phyloP scores from a whole-genome alignment of 2,888 invertebrate genomes.

The Neoascia interrupta region DNA sequence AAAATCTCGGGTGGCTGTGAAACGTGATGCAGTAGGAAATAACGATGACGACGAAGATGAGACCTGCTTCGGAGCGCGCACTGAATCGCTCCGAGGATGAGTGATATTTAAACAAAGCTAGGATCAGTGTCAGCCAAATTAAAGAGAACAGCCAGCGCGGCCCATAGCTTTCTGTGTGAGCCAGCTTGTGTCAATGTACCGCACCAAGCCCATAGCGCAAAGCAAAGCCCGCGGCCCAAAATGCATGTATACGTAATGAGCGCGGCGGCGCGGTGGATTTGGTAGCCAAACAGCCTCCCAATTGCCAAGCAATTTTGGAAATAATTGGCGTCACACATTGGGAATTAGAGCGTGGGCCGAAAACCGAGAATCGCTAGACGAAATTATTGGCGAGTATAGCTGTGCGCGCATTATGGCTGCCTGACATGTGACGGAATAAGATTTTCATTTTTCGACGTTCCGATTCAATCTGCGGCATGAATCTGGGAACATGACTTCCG shows the following conservation, averaged over 20 bases:
- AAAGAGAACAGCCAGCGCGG: constrained; percentile 37
- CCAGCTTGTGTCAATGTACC: too few species aligned
- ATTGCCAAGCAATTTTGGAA: constrained; percentile 66
- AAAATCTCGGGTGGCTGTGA: constrained; percentile 71
- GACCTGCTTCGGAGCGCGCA: constrained; percentile 61
- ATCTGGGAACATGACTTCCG: constrained; percentile 69
- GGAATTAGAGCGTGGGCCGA: constrained; percentile 69
- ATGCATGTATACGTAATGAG: too few species aligned
- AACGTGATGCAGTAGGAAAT: constrained; percentile 78
- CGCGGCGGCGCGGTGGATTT: too few species aligned
- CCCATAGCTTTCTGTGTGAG: too few species aligned
- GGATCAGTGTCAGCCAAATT: constrained; percentile 68
- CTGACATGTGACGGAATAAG: constrained; percentile 66
- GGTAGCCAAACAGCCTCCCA: constrained; percentile 30
- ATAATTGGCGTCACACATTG: constrained; percentile 70
- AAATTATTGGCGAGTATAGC: constrained; percentile 67
- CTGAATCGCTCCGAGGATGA: constrained; percentile 64
- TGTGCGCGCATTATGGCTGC: constrained; percentile 68
- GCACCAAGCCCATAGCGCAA: too few species aligned
- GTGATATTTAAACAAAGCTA: constrained; percentile 68
- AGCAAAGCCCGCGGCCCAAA: too few species aligned
- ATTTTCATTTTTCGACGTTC: constrained; percentile 51
- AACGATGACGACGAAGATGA: constrained; percentile 73
- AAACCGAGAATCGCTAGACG: constrained; percentile 53
- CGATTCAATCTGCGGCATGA: constrained; percentile 68